Evolutionary conservation across 2,113 vertebrate species (phyloP).

Genomic region (Indicator indicator): DNA sequence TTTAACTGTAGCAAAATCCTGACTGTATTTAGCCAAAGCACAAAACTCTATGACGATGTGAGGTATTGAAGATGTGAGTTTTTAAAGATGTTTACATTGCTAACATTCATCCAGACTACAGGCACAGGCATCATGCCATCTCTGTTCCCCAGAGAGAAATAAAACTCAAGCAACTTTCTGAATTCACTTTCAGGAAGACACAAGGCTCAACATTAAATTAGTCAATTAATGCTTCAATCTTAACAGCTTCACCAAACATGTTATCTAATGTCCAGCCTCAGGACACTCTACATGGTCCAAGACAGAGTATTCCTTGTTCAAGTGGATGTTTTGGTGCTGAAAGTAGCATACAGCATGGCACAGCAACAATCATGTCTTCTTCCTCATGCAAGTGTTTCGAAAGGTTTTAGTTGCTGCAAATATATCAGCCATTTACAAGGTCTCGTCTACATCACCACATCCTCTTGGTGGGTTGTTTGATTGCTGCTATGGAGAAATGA

Average conservation of each 20-base stretch:
- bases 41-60: neutral
- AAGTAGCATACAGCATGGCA: neutral
- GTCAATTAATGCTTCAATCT: neutral
- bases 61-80: neutral
- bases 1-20: neutral
- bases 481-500: neutral
- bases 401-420: neutral
- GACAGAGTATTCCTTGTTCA: neutral
- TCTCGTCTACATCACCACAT: neutral
- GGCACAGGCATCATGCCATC: neutral
- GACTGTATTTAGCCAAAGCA: neutral
- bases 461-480: neutral
- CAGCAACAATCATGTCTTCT: neutral
- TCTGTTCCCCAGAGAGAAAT: neutral
- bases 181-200: constrained; percentile 1
- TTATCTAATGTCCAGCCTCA: neutral
- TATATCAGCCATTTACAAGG: neutral
- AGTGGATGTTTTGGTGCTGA: neutral
- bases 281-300: neutral
- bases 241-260: neutral
- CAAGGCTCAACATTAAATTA: neutral
- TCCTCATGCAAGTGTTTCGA: neutral
- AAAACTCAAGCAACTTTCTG: neutral
- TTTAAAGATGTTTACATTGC: neutral
- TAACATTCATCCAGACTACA: neutral